Evolutionary conservation across 2,113 vertebrate species (phyloP).

Genomic region (Paradisaea rubra): DNA sequence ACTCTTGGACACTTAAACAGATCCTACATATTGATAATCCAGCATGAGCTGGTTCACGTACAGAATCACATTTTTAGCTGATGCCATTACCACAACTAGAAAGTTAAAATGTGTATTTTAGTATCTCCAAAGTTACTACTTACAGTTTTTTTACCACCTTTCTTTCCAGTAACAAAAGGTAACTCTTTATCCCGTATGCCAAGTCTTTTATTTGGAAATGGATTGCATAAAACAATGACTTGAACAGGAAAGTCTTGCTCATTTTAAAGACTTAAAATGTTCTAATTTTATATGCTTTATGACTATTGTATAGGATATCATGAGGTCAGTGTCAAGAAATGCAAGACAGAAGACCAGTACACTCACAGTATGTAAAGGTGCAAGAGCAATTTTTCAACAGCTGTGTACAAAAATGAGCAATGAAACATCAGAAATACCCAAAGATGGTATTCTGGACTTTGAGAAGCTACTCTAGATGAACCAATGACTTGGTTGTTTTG

Average conservation of each 20-base stretch:
- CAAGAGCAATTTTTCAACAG: neutral
- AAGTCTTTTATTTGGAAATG: constrained; percentile 53
- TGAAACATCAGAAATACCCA: neutral
- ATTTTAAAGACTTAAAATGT: neutral
- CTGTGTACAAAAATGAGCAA: neutral
- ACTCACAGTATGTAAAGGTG: neutral
- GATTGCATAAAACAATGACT: constrained; percentile 16
- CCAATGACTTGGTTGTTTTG: neutral
- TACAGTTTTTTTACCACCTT: neutral
- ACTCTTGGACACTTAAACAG: neutral
- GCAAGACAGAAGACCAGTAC: neutral
- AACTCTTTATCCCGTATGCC: neutral
- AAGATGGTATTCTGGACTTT: neutral
- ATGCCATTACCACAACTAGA: neutral
- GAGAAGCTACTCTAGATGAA: neutral
- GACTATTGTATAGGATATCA: neutral
- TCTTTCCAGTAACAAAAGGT: neutral
- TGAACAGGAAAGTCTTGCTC: constrained; percentile 2
- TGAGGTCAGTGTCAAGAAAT: neutral
- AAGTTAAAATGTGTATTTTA: neutral
- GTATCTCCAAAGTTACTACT: neutral
- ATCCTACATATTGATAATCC: neutral
- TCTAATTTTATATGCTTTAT: neutral
- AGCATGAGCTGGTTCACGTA: neutral
- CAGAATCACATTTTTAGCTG: neutral